Evolutionary conservation across 2,797 vertebrate genomes (phyloP), one percentile per base, ranked within the genome.

Genomic region (Cossypha niveicapilla): DNA sequence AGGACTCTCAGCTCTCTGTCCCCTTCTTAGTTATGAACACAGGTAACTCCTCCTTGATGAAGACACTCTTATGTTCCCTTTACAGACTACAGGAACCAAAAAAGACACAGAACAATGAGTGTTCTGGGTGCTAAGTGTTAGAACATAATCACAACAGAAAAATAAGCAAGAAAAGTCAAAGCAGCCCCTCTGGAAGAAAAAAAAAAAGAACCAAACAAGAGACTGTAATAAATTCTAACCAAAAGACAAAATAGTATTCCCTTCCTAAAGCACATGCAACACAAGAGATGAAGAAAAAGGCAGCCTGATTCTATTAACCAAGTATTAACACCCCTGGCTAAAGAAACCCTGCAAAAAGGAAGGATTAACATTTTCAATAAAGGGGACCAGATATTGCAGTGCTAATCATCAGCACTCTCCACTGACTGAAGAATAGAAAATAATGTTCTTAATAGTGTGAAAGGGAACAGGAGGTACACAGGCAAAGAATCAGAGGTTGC

Each of bases 311-410:
- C 88, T 90, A 91, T 95, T 97, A 95, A 92, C 47, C 67, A 53
- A 56, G 75, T 92, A 91, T 96, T 97, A 97, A 96, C 95, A 94
- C 94, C 95, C 90, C 60, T 86, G 86, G 89, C 84, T 91, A 96
- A 95, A 95, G 88, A 89, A 89, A 96, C 70, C 76, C 79, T 88
- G 74, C 67, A 87, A 94, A 95, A 96, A 97, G 78, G 83, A 95
- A 94, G 91, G 66, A 95, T 96, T 97, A 95, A 90, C 85, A 92
- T 92, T 75, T 89, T 93, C 92, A 77, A 94, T 92, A 96, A 96
- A 96, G 67, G 65, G 66, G 37, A 93, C 71, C 86, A 90, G 92
- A 75, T 94, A 71, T 78, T 76, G 70, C 71, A 45, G 84, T 88
- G 83, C 83, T 97, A 94, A 96, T 86, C 93, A 93, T 70, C 74